Evolutionary conservation across 2,888 invertebrate species (phyloP).

Genomic region (Quadroppia sp.): DNA sequence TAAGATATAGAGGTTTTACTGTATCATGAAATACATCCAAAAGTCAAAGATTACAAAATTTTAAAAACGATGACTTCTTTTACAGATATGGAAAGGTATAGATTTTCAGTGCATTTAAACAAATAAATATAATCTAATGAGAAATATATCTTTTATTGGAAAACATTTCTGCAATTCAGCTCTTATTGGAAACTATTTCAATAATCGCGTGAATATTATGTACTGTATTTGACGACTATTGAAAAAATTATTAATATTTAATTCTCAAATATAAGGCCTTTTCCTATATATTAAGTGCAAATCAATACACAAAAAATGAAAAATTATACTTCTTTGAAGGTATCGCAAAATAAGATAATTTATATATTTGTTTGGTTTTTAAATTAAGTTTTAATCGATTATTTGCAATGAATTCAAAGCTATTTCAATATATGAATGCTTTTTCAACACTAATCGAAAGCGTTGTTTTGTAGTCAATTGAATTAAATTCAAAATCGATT

Average conservation of each 20-base stretch:
- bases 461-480: too few species aligned
- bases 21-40: too few species aligned
- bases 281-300: background rate
- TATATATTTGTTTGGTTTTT: background rate
- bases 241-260: constrained; percentile 13
- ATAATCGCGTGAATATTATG: background rate
- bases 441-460: background rate
- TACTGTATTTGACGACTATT: background rate
- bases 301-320: constrained; percentile 2
- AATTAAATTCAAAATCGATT: too few species aligned
- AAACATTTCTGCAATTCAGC: background rate
- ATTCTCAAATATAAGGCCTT: background rate
- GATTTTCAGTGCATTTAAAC: background rate
- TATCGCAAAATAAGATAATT: background rate
- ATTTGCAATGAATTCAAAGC: background rate
- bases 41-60: background rate
- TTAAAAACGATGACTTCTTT: background rate
- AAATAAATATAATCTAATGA: background rate
- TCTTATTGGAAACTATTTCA: background rate
- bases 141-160: background rate
- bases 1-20: too few species aligned
- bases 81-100: background rate
- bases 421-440: background rate
- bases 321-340: background rate
- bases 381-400: background rate